phyloP scores from a whole-genome alignment of 2,113 vertebrate genomes.

The Pollachius pollachius region DNA sequence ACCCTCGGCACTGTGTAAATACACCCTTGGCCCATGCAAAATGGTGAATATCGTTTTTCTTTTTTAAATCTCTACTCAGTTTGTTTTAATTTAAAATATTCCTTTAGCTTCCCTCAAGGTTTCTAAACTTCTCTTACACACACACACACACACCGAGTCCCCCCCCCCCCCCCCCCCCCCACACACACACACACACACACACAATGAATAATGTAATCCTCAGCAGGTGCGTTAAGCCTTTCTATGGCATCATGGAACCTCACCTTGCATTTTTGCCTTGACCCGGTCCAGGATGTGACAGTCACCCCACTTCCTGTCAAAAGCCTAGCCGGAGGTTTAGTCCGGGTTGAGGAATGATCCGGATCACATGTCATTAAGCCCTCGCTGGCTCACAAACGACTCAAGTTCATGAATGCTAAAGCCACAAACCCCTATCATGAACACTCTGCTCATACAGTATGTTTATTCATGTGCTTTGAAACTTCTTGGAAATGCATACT shows the following conservation, averaged over 20 bases:
- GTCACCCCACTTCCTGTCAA: slow-evolving; percentile 55
- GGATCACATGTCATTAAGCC: slow-evolving; percentile 51
- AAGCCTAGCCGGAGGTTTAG: slow-evolving; percentile 51
- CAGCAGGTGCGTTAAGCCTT: slow-evolving; percentile 30
- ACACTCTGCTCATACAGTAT: slow-evolving; percentile 37
- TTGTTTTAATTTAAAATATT: too few relatives aligned
- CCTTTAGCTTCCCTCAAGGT: too few relatives aligned
- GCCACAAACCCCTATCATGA: slow-evolving; percentile 35
- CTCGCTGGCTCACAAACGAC: slow-evolving; percentile 38
- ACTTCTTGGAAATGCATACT: slow-evolving; percentile 40
- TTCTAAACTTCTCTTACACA: background rate
- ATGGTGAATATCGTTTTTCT: too few relatives aligned
- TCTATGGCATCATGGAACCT: slow-evolving; percentile 16
- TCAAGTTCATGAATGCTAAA: slow-evolving; percentile 16
- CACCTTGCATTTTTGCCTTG: slow-evolving; percentile 31
- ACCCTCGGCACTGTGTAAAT: too few relatives aligned
- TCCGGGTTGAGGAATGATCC: slow-evolving; percentile 38
- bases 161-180: background rate
- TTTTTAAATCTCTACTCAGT: too few relatives aligned
- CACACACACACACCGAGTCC: slow-evolving; percentile 6
- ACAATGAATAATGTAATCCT: background rate
- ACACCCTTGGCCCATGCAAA: too few relatives aligned
- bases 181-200: slow-evolving; percentile 5
- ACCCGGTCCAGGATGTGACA: slow-evolving; percentile 38
- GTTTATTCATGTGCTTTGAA: slow-evolving; percentile 19